Percentiles rank a stretch among this genome's conserved stretches.
phyloP scores from a whole-genome alignment of 2,888 invertebrate species.

The Perizoma affinitatum region DNA sequence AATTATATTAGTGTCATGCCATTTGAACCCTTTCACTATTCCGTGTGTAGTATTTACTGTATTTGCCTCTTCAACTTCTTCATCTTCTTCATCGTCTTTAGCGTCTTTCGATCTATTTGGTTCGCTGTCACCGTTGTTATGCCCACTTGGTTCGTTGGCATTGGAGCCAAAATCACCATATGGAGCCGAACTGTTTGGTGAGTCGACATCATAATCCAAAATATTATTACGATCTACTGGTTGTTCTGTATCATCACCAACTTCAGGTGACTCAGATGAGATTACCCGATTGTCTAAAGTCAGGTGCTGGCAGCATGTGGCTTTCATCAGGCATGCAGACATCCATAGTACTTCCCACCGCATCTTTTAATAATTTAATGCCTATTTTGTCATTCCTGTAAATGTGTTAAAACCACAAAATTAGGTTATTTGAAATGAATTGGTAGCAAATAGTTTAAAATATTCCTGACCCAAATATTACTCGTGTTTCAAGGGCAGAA shows the following conservation, averaged over 20 bases:
- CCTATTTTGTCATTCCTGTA: slow-evolving; percentile 35
- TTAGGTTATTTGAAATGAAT: no score
- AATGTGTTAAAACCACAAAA: no score
- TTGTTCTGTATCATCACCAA: neutral
- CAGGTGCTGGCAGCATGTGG: slow-evolving; percentile 26
- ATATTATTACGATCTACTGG: no score
- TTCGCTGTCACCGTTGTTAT: neutral
- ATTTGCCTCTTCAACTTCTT: slow-evolving; percentile 2
- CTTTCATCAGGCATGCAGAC: slow-evolving; percentile 31
- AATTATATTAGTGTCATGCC: slow-evolving; percentile 47
- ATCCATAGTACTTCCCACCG: slow-evolving; percentile 44
- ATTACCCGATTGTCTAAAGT: slow-evolving; percentile 3
- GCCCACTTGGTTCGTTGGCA: neutral
- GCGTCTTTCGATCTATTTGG: neutral
- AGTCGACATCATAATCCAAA: no score
- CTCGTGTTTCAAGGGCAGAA: no score
- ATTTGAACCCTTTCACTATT: slow-evolving; percentile 49
- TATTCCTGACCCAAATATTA: no score
- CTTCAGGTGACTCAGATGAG: neutral
- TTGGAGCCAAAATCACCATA: neutral
- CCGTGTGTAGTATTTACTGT: slow-evolving; percentile 54
- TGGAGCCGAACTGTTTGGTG: neutral
- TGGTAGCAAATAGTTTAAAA: no score
- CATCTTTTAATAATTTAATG: slow-evolving; percentile 41
- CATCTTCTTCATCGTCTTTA: no score